Conservation (phyloP, 2,113 vertebrate genomes). For the Petaurus breviceps region DNA sequence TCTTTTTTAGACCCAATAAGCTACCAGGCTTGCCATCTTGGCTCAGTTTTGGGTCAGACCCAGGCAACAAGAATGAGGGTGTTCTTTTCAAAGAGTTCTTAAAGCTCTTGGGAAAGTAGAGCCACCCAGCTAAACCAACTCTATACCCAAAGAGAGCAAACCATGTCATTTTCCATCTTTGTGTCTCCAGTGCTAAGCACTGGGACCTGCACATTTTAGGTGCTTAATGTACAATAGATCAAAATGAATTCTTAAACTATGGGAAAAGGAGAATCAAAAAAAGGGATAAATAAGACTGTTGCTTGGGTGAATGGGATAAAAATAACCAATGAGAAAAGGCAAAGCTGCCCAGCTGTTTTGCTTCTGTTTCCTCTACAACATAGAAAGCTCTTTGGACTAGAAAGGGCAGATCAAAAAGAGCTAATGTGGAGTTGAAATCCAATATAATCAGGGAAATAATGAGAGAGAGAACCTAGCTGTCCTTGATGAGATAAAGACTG, state of each 20-base stretch:
- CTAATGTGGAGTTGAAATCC: not conserved
- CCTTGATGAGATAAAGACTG: not conserved
- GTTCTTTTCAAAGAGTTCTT: not conserved
- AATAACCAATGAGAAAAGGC: not conserved
- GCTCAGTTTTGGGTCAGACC: not conserved
- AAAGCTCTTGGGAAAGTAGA: not conserved
- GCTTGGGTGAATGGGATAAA: not conserved
- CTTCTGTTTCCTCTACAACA: not conserved
- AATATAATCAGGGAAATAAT: not conserved
- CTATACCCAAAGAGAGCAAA: not conserved
- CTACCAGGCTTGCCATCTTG: not conserved
- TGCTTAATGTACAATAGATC: not conserved
- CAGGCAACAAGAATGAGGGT: not conserved
- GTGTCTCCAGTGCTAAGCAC: not conserved
- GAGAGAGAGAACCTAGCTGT: not conserved
- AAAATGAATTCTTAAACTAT: not conserved
- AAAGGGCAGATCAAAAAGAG: not conserved
- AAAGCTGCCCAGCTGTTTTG: not conserved
- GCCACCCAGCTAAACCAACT: not conserved
- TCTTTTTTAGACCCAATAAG: not conserved
- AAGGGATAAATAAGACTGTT: not conserved
- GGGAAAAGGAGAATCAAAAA: not conserved
- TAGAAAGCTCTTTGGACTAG: not conserved
- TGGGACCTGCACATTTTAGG: not conserved
- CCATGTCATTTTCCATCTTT: not conserved